Percentiles rank a stretch among this genome's conserved stretches.
These are phyloP conservation scores for Leptestheria dahalacensis DNA, from an alignment of 1,140 invertebrate genomes.

Conservation along the genomic window DNA sequence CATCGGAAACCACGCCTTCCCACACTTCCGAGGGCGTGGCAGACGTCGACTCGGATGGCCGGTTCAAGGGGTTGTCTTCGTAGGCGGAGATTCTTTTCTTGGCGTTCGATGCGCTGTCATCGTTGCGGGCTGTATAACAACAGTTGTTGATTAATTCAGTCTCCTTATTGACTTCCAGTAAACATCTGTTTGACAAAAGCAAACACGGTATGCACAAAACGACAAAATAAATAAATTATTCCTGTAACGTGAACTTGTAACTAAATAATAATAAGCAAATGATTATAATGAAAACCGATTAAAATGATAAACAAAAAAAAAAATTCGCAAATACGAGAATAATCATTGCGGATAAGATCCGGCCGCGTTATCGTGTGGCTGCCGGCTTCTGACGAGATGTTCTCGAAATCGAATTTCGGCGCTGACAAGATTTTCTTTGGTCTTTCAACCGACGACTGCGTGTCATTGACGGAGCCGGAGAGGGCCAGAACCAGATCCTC, in stretches of 20 bases:
- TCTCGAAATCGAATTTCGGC: neutral
- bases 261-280: neutral
- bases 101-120: neutral
- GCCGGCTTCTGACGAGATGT: neutral
- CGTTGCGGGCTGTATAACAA: neutral
- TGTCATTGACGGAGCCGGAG: conserved; percentile 10
- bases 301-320: neutral
- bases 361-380: neutral
- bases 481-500: conserved; percentile 26
- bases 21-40: conserved; percentile 20
- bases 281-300: neutral
- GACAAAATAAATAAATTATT: too few species aligned
- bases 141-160: too few species aligned
- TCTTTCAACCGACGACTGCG: too few species aligned
- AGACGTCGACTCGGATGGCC: conserved; percentile 19
- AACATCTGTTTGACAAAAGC: too few species aligned
- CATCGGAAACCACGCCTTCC: conserved; percentile 21
- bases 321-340: neutral
- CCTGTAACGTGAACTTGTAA: too few species aligned
- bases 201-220: too few species aligned
- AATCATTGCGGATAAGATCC: neutral
- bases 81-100: conserved; percentile 7
- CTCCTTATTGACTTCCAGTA: too few species aligned
- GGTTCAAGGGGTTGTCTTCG: conserved; percentile 1
- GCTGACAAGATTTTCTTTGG: neutral